A percentile compares a stretch with the other conserved stretches of the same genome.
Evolutionary conservation across 2,888 invertebrate genomes (phyloP).

Genomic region (Scrobipalpa costella): DNA sequence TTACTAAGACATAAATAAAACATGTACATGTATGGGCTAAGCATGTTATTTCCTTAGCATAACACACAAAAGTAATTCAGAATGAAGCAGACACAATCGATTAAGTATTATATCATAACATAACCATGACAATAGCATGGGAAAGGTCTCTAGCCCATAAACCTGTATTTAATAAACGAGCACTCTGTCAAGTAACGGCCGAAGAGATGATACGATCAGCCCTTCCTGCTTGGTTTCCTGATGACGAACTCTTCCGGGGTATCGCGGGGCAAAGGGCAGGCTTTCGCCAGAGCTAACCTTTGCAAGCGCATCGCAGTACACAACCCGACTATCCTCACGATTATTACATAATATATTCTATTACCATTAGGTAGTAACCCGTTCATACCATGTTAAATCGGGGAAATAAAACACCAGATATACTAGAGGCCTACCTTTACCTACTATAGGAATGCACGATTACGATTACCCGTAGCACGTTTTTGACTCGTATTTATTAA

Average conservation of each 20-base stretch:
- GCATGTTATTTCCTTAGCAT: background rate
- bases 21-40: background rate
- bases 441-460: no score
- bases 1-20: no score
- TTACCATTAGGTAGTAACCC: background rate
- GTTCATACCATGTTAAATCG: background rate
- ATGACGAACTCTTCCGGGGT: conserved; percentile 5
- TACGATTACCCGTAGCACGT: no score
- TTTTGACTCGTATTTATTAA: no score
- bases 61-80: background rate
- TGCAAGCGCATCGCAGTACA: background rate
- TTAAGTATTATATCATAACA: conserved; percentile 6
- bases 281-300: conserved; percentile 20
- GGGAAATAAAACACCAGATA: background rate
- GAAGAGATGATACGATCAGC: background rate
- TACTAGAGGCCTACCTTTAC: no score
- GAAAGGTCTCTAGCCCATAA: background rate
- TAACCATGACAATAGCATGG: background rate
- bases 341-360: background rate
- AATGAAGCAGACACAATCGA: background rate
- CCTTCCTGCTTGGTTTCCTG: conserved; percentile 6
- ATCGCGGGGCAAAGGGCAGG: conserved; percentile 22
- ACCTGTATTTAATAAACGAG: background rate
- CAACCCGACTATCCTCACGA: background rate
- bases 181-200: background rate